Evolutionary conservation across 92 coral and sea anemone genomes (phyloP).

Genomic region (Blastomussa wellsi): DNA sequence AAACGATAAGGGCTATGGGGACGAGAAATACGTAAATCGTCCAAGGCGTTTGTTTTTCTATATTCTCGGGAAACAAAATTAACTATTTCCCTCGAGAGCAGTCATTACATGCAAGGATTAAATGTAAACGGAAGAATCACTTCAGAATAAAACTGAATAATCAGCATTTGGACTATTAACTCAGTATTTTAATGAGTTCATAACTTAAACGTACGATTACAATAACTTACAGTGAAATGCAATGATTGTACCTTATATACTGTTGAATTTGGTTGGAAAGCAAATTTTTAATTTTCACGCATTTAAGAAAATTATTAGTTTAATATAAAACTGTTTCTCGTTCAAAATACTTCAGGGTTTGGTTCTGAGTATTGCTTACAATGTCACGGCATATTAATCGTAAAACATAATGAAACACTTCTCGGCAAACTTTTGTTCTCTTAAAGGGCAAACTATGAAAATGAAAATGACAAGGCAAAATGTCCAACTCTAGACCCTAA

Average conservation of each 20-base stretch:
- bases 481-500: background rate
- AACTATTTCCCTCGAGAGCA: too few species aligned
- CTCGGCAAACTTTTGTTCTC: background rate
- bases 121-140: background rate
- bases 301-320: background rate
- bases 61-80: too few species aligned
- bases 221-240: background rate
- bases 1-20: too few species aligned
- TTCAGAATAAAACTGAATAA: background rate
- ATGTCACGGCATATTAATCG: background rate
- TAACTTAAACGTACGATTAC: constrained; percentile 2
- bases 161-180: background rate
- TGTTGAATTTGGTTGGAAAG: background rate
- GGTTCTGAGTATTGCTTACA: background rate
- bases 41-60: too few species aligned
- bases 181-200: background rate
- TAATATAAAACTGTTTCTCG: background rate
- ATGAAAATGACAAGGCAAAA: background rate
- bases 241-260: background rate
- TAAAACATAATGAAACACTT: background rate
- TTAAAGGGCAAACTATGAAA: background rate
- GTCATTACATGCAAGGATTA: too few species aligned
- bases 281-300: background rate
- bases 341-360: background rate
- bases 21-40: too few species aligned